A percentile compares a stretch with the other conserved stretches of the same genome.
These are phyloP conservation scores for Lasaia peninsularis DNA, from an alignment of 1,140 invertebrate genomes.

Conservation along the genomic window DNA sequence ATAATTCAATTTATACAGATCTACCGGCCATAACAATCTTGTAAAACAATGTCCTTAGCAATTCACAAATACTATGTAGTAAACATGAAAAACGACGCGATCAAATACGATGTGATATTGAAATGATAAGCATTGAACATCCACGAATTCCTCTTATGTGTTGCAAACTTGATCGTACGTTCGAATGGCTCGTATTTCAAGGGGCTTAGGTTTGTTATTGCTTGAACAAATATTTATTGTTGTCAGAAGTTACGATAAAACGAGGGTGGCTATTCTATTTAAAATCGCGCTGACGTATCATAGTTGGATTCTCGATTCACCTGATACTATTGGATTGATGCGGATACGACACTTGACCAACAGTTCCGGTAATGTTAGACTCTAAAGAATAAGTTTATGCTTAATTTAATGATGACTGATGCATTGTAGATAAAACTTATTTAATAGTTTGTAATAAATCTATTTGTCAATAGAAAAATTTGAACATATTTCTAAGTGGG, in stretches of 20 bases:
- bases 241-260: conserved; percentile 44
- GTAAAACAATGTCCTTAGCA: conserved; percentile 28
- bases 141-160: conserved; percentile 8
- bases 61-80: conserved; percentile 15
- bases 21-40: conserved; percentile 10
- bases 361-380: background rate
- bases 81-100: conserved; percentile 50
- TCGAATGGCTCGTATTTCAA: background rate
- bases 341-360: conserved; percentile 30
- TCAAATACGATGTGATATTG: conserved; percentile 60
- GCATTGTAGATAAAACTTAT: too few relatives aligned
- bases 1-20: background rate
- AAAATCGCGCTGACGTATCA: conserved; percentile 66
- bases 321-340: conserved; percentile 44
- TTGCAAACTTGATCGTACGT: background rate
- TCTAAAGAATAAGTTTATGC: too few relatives aligned
- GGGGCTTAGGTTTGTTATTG: conserved; percentile 17
- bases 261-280: conserved; percentile 56
- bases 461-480: too few relatives aligned
- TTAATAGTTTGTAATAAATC: too few relatives aligned
- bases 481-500: too few relatives aligned
- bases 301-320: conserved; percentile 55
- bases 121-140: conserved; percentile 48
- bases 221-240: conserved; percentile 2
- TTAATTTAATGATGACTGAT: too few relatives aligned